Percentiles rank a stretch among this genome's conserved stretches.
Evolutionary conservation across 2,113 vertebrate genomes (phyloP).

Genomic region (Ophiodon elongatus): DNA sequence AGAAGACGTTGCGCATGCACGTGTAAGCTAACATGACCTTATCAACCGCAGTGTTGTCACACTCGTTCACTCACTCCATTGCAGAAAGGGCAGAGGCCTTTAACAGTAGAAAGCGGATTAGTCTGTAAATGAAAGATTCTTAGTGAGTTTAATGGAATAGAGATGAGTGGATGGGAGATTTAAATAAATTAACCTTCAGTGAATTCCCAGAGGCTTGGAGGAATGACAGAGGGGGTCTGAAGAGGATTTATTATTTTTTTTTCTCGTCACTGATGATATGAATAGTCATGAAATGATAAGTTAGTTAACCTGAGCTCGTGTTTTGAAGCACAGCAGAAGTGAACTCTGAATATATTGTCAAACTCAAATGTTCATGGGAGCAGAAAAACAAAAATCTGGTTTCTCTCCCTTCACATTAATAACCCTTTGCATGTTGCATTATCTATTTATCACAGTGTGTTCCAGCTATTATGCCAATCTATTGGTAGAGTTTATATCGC

Average conservation of each 20-base stretch:
- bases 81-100: slow-evolving; percentile 76
- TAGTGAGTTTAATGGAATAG: slow-evolving; percentile 84
- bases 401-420: not conserved
- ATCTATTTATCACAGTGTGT: slow-evolving; percentile 17
- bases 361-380: not conserved
- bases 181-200: slow-evolving; percentile 87
- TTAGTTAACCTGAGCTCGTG: slow-evolving; percentile 38
- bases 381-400: slow-evolving; percentile 27
- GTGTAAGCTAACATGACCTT: slow-evolving; percentile 72
- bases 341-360: slow-evolving; percentile 10
- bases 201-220: slow-evolving; percentile 66
- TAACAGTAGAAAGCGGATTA: slow-evolving; percentile 81
- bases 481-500: slow-evolving; percentile 11
- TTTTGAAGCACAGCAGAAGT: slow-evolving; percentile 9
- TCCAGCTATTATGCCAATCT: slow-evolving; percentile 15
- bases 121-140: slow-evolving; percentile 83
- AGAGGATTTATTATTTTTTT: slow-evolving; percentile 51
- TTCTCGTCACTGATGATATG: slow-evolving; percentile 72
- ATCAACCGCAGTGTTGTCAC: slow-evolving; percentile 57
- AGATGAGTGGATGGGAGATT: slow-evolving; percentile 83
- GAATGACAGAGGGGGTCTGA: slow-evolving; percentile 69
- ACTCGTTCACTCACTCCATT: slow-evolving; percentile 44
- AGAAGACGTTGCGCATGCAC: slow-evolving; percentile 23
- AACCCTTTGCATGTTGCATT: slow-evolving; percentile 10
- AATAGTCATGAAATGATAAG: slow-evolving; percentile 75